Conservation (phyloP, 2,113 vertebrate species). For the Campylorhamphus procurvoides region DNA sequence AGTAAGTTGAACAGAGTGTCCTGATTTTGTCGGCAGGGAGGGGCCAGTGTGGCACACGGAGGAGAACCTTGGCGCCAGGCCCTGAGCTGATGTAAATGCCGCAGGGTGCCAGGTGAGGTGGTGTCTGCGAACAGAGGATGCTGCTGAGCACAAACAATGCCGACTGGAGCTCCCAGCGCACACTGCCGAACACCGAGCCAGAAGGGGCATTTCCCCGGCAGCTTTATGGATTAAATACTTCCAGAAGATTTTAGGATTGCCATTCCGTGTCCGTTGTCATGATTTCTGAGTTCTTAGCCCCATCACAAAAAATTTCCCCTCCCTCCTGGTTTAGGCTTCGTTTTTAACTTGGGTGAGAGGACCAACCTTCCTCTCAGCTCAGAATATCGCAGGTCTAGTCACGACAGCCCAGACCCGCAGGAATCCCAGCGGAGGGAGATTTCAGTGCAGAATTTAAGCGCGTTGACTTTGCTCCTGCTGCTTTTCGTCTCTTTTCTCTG, state of each 20-base stretch:
- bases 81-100: not conserved
- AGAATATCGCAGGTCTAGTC: not conserved
- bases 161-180: not conserved
- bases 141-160: not conserved
- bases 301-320: not conserved
- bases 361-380: not conserved
- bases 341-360: not conserved
- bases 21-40: not conserved
- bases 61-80: not conserved
- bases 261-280: rapidly evolving
- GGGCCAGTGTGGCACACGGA: not conserved
- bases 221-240: not conserved
- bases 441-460: not conserved
- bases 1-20: not conserved
- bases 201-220: not conserved
- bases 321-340: not conserved
- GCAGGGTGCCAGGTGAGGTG: not conserved
- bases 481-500: not conserved
- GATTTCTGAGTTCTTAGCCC: not conserved
- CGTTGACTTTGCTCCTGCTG: not conserved
- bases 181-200: not conserved
- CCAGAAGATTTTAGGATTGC: not conserved
- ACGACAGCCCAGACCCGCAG: not conserved
- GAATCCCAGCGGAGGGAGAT: not conserved
- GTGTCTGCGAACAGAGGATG: not conserved